Conservation (phyloP, 2,888 invertebrate species). For the Lasioglossum vierecki region DNA sequence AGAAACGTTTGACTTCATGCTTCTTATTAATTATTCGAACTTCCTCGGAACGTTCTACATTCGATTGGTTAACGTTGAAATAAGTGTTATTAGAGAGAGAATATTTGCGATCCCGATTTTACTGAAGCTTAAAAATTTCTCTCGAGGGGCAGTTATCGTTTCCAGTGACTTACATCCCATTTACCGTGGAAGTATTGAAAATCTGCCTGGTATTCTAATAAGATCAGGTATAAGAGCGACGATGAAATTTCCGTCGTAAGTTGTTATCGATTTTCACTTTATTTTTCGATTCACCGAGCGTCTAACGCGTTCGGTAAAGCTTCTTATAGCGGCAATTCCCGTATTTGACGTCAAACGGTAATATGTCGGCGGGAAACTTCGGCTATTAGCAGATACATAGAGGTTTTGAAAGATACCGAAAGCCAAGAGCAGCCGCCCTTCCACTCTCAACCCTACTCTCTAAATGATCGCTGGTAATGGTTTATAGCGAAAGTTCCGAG, state of each 20-base stretch:
- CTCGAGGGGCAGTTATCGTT: constrained; percentile 5
- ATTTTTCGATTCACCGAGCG: constrained; percentile 20
- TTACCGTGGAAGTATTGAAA: constrained; percentile 16
- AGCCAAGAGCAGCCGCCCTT: neutral
- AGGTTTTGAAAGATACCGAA: constrained; percentile 27
- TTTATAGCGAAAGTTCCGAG: constrained; percentile 44
- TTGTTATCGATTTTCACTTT: constrained; percentile 36
- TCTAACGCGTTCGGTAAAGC: constrained; percentile 12
- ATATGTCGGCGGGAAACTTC: constrained; percentile 42
- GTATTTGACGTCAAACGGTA: constrained; percentile 35
- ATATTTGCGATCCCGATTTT: neutral
- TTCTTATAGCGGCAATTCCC: constrained; percentile 17
- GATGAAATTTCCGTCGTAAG: constrained; percentile 1
- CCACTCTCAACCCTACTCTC: neutral
- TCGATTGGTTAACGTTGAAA: neutral
- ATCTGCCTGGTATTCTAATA: constrained; percentile 3
- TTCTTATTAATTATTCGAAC: neutral
- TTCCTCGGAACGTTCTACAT: neutral
- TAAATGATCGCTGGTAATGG: constrained; percentile 12
- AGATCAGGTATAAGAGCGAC: neutral
- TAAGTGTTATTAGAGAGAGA: neutral
- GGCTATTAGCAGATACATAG: constrained; percentile 37
- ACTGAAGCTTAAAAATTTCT: neutral
- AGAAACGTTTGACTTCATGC: neutral
- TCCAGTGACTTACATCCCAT: constrained; percentile 9